Evolutionary conservation across 2,113 vertebrate species (phyloP).

Genomic region (Heloderma charlesbogerti): DNA sequence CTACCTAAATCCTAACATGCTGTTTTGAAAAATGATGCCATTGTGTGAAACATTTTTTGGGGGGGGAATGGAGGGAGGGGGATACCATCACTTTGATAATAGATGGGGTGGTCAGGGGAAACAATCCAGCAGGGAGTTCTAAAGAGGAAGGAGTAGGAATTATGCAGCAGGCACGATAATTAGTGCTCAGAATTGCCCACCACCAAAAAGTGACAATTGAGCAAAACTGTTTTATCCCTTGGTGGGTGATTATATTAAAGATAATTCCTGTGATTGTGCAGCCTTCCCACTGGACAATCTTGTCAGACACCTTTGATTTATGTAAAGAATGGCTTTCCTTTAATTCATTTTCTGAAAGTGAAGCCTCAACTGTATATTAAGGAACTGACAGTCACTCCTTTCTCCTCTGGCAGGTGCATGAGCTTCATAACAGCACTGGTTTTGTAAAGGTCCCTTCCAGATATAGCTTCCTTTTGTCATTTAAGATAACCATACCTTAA

Average conservation of each 20-base stretch:
- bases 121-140: slow-evolving; percentile 51
- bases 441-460: slow-evolving; percentile 25
- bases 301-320: not conserved
- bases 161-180: slow-evolving; percentile 56
- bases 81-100: slow-evolving; percentile 14
- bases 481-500: slow-evolving; percentile 33
- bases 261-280: slow-evolving; percentile 67
- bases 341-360: slow-evolving; percentile 5
- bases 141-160: slow-evolving; percentile 53
- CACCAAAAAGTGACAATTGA: slow-evolving; percentile 64
- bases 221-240: slow-evolving; percentile 53
- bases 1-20: slow-evolving; percentile 16
- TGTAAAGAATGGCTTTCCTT: not conserved
- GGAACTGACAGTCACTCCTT: slow-evolving; percentile 41
- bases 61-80: slow-evolving; percentile 44
- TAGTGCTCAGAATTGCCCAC: slow-evolving; percentile 58
- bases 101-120: not conserved
- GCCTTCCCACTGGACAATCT: slow-evolving; percentile 57
- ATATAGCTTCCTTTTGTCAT: slow-evolving; percentile 27
- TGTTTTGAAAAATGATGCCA: slow-evolving; percentile 55
- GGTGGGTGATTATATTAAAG: slow-evolving; percentile 46
- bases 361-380: slow-evolving; percentile 45
- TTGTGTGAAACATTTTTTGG: slow-evolving; percentile 45
- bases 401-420: slow-evolving; percentile 46
- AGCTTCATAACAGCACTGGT: slow-evolving; percentile 11